Conservation (phyloP, 92 coral and sea anemone genomes). For the Epizoanthus stellaris region DNA sequence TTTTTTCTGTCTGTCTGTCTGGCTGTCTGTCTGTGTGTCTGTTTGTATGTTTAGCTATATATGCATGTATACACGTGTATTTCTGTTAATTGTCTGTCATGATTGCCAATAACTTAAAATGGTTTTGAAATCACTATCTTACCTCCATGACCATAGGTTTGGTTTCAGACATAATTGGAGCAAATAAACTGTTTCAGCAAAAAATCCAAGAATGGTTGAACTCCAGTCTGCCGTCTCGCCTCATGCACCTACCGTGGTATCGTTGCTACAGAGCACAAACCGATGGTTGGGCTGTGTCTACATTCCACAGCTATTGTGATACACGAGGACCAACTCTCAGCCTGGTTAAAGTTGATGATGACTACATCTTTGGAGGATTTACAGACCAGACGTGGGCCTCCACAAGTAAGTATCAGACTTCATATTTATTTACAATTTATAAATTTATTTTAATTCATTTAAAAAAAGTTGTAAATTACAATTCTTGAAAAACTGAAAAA, state of each 20-base stretch:
- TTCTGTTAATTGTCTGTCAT: too few species aligned
- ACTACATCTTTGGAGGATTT: constrained; percentile 28
- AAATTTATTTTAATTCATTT: background rate
- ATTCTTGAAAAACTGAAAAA: too few species aligned
- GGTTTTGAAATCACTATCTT: too few species aligned
- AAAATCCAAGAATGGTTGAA: constrained; percentile 10
- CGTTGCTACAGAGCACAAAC: constrained; percentile 24
- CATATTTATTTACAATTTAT: background rate
- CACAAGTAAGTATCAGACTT: background rate
- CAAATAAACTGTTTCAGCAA: constrained; percentile 12
- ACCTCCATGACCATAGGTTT: background rate
- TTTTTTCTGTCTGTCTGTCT: too few species aligned
- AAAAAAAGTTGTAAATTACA: too few species aligned
- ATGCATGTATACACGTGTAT: background rate
- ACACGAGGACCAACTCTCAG: constrained; percentile 10
- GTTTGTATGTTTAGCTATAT: too few species aligned
- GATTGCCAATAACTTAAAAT: too few species aligned
- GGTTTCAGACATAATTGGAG: constrained; percentile 28
- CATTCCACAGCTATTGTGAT: background rate
- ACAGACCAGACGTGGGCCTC: constrained; percentile 16
- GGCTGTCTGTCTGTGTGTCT: too few species aligned
- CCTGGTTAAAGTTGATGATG: constrained; percentile 25
- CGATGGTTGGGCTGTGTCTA: background rate
- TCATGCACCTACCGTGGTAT: constrained; percentile 25
- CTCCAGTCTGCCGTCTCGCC: constrained; percentile 1